A percentile compares a stretch with the other conserved stretches of the same genome.
These are phyloP conservation scores for Rhizomys pruinosus DNA, from an alignment of 2,113 vertebrate genomes.

Conservation along the genomic window DNA sequence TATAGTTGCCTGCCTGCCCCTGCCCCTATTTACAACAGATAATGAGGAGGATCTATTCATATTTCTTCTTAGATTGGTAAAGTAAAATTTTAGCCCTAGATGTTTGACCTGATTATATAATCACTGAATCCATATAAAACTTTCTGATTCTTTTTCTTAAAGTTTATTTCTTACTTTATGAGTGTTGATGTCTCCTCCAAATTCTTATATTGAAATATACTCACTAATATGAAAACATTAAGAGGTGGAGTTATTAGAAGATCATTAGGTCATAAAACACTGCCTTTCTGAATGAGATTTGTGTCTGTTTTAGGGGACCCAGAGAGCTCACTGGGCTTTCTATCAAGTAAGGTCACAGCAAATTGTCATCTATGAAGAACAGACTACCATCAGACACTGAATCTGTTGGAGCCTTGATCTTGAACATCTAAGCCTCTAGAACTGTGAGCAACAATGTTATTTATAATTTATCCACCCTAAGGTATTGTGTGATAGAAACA, in stretches of 20 bases:
- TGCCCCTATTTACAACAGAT: neutral
- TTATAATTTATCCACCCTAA: neutral
- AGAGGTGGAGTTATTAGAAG: neutral
- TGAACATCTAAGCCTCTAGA: neutral
- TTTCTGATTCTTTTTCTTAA: neutral
- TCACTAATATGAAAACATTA: neutral
- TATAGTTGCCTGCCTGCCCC: neutral
- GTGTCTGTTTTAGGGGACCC: neutral
- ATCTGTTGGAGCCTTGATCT: neutral
- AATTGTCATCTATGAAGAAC: neutral
- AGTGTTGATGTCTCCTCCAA: neutral
- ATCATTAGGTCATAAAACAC: too few relatives aligned
- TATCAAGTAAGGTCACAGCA: neutral
- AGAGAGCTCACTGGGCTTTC: neutral
- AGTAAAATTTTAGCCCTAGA: neutral
- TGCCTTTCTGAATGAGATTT: neutral
- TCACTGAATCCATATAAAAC: neutral
- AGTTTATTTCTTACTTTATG: neutral
- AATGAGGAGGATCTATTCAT: neutral
- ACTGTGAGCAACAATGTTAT: neutral
- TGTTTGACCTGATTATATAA: neutral
- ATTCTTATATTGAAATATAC: neutral
- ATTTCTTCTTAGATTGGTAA: neutral
- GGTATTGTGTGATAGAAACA: neutral
- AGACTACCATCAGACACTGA: too few relatives aligned